Percentiles rank a stretch among this genome's conserved stretches.
Conservation (phyloP, 2,888 invertebrate species). For the Cremastinae sp. region DNA sequence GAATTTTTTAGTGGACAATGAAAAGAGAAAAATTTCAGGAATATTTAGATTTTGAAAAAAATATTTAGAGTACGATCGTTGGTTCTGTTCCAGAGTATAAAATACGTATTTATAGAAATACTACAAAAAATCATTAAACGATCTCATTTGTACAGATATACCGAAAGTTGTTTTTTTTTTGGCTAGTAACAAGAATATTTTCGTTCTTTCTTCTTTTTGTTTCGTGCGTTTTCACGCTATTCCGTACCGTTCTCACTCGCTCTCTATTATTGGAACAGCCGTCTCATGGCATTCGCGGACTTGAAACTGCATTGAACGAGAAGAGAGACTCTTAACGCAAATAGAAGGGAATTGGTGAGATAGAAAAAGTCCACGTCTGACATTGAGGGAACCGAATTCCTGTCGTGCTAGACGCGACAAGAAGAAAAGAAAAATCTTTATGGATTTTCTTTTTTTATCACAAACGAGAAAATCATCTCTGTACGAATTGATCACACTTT, state of each 20-base stretch:
- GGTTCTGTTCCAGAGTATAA: too few species aligned
- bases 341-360: constrained; percentile 16
- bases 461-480: too few species aligned
- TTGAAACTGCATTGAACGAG: constrained; percentile 41
- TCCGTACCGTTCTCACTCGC: constrained; percentile 10
- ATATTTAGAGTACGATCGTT: too few species aligned
- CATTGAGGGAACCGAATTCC: constrained; percentile 37
- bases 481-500: too few species aligned
- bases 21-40: too few species aligned
- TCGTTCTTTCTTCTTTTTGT: constrained; percentile 11
- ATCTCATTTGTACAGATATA: neutral
- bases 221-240: constrained; percentile 13
- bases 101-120: neutral
- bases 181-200: constrained; percentile 27
- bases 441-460: too few species aligned
- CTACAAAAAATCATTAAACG: constrained; percentile 4
- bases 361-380: constrained; percentile 40
- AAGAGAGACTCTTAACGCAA: constrained; percentile 22
- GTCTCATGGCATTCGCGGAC: constrained; percentile 34
- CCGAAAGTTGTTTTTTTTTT: neutral
- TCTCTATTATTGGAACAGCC: constrained; percentile 49
- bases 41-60: too few species aligned
- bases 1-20: too few species aligned
- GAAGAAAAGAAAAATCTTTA: neutral
- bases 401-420: neutral